Evolutionary conservation across 1,140 invertebrate species (phyloP), one percentile per base, ranked within the genome.

Genomic region (Solenopsis fugax): DNA sequence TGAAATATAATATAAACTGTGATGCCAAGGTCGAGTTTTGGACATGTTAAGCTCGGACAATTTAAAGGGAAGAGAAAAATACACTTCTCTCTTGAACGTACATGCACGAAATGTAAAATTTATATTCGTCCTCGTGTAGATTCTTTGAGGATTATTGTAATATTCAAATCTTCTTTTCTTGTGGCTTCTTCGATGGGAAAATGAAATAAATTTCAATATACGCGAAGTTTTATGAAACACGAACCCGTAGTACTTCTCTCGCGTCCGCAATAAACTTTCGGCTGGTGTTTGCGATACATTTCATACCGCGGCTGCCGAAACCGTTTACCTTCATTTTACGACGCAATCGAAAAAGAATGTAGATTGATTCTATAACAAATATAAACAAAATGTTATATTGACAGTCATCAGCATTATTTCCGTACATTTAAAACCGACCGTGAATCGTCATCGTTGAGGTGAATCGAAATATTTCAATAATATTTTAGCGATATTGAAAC

Each of bases 141-240:
- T 73, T 82, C 24, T 73, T 82, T n/a, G n/a, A 24, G 18, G 41
- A 82, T 73, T 37, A 60, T 72, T 41, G 67, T 24, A 52, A 82
- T 82, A 82, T 58, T 58, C 67, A 48, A 82, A 82, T 18, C 80
- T 48, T 29, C 29, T 41, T 24, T 37, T 82, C 21, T 45, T 16
- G 50, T 71, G 21, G 18, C 52, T 73, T 48, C 13, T 29, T 41
- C 67, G 12, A 82, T 71, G n/a, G 41, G 41, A n/a, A 45, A 13
- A 75, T 75, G 29, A 84, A 84, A 84, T 84, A 84, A 84, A 84
- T 75, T 84, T 75, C 54, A 58, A 73, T 82, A 84, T 75, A 84
- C 41, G 69, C 24, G 24, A 29, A 54, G 9, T 84, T 84, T 84
- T 73, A 73, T 73, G 80, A 82, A 82, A 82, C 80, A 60, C 56